Base-by-base conservation (phyloP, 1,140 invertebrate genomes). In the Drosophila kepulauana region DNA sequence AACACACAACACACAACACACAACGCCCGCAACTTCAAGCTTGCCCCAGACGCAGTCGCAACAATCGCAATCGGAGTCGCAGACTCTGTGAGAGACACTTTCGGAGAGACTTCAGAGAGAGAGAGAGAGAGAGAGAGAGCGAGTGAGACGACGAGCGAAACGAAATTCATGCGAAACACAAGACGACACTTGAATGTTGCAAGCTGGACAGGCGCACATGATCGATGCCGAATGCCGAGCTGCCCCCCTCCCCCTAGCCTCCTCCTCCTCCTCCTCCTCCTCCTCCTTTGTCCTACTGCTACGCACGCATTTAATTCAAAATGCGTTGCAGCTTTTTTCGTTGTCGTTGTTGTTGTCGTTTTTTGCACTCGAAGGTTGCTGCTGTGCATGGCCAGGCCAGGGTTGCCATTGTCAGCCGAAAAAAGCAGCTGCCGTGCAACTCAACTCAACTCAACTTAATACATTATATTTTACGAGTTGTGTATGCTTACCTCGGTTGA, bases 251-350 rank as follows among this genome's bases (percentile, higher is more conserved):
- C 54, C 38, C 13, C 3, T 10, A 28, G 35, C 20, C 33, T 25
- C 16, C n/a, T 7, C 25, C 15, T 8, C 35, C 54, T 25, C 16
- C n/a, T 7, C 25, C 15, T 8, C 35, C 54, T 58, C 11, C 52
- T 64, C 20, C 16, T 62, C 30, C 28, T 20, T 20, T 51, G 65
- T 82, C 28, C 80, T 59, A 46, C 56, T 68, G 66, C 72, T 70
- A 54, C 73, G 70, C 63, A 80, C 81, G 78, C 81, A 85, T 85
- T 87, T 78, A 87, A 87, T 88, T 89, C 75, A 76, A 88, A 88
- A 88, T 88, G 85, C 85, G 85, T 88, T 89, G 79, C 76, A 80
- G 70, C 62, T 46, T 69, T 69, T 46, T 62, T 45, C 20, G 2
- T 25, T 0, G 38, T 59, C 25, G 13, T 38, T 71, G 30, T 78